These are phyloP conservation scores for Spodoptera exigua DNA, from an alignment of 2,888 invertebrate species.

Conservation along the genomic window DNA sequence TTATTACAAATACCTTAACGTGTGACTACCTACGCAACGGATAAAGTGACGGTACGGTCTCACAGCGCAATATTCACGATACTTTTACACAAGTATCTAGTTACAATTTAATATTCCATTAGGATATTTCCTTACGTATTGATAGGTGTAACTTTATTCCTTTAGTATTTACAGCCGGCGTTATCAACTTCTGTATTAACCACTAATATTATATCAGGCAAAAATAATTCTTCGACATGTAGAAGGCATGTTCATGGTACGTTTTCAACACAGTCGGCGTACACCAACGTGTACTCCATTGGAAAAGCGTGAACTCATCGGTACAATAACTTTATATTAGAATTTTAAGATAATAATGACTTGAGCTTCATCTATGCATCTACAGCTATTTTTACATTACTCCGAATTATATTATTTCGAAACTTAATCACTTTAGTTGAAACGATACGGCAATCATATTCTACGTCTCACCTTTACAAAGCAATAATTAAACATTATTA, in stretches of 20 bases:
- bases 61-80: slow-evolving; percentile 74
- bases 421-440: slow-evolving; percentile 51
- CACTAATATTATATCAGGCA: slow-evolving; percentile 68
- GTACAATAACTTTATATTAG: slow-evolving; percentile 62
- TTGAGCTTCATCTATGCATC: slow-evolving; percentile 83
- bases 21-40: slow-evolving; percentile 65
- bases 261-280: slow-evolving; percentile 59
- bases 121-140: slow-evolving; percentile 68
- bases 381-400: slow-evolving; percentile 67
- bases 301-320: slow-evolving; percentile 63
- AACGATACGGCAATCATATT: slow-evolving; percentile 48
- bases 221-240: slow-evolving; percentile 71
- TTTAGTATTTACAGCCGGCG: slow-evolving; percentile 70
- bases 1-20: slow-evolving; percentile 56
- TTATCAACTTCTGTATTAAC: slow-evolving; percentile 59
- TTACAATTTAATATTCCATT: slow-evolving; percentile 56
- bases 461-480: slow-evolving; percentile 57
- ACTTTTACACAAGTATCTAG: slow-evolving; percentile 53
- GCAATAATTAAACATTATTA: slow-evolving; percentile 63
- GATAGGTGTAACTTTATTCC: slow-evolving; percentile 66
- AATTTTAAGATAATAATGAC: slow-evolving; percentile 75
- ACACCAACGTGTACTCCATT: slow-evolving; percentile 50
- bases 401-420: slow-evolving; percentile 58
- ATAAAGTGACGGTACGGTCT: slow-evolving; percentile 71
- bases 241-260: slow-evolving; percentile 86